Base-by-base conservation (phyloP, 1,140 invertebrate genomes). In the Drosophila bocqueti region DNA sequence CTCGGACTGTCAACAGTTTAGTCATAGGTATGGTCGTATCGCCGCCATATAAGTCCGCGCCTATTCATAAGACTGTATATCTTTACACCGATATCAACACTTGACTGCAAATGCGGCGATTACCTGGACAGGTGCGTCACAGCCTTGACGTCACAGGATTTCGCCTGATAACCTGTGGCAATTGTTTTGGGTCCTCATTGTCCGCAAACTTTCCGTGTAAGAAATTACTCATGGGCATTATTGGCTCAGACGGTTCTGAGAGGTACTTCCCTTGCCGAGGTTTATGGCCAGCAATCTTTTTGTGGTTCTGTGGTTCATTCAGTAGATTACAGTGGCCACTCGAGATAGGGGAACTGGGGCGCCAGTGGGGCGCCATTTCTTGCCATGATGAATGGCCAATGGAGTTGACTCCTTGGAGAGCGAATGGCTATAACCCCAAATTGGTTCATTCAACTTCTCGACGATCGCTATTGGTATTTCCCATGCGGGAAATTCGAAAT, bases 31-130 rank as follows among this genome's bases (percentile, higher is more conserved):
- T 62, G 55, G 55, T 21, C 57, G 16, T 38, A 61, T 47, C 16
- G 47, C 38, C 31, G 24, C 38, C 40, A 38, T 24, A 36, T 42
- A 45, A 45, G 47, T 7, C 38, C 6, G 31, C 0, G 9, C 47
- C 65, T 36, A 61, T 47, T 47, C 61, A 46, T 57, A 60, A 43
- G 60, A 60, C 29, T 58, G 42, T 47, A 60, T 63, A 43, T 60
- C 62, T 59, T 50, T 26, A 54, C 68, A 76, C 46, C 16, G 62
- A 72, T 83, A 89, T 81, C 83, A 78, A 83, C 61, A 54, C 80
- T 86, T 83, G 80, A 45, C 84, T 87, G 81, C 81, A 63, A 76
- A 18, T 24, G 29, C 15, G 9, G 13, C 29, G 71, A 75, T 54
- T 62, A 54, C 47, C 18, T 21, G 62, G n/a, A 9, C 49, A 61